These are phyloP conservation scores for Columba janthina DNA, from an alignment of 2,113 vertebrate genomes.

Conservation along the genomic window DNA sequence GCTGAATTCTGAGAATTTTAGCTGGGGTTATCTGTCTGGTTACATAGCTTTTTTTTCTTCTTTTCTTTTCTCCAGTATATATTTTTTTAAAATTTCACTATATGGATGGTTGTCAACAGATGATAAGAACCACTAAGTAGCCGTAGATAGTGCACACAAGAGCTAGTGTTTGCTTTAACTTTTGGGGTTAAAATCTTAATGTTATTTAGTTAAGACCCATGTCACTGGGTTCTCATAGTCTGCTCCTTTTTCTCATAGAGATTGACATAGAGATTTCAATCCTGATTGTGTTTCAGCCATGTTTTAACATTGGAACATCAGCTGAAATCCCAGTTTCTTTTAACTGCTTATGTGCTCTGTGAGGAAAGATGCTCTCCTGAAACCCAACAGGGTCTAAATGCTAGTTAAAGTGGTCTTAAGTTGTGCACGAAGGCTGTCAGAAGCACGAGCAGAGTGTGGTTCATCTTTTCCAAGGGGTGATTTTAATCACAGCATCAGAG, in stretches of 20 bases:
- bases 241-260: neutral
- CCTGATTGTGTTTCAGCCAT: neutral
- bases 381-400: neutral
- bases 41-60: accelerated
- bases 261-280: neutral
- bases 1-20: neutral
- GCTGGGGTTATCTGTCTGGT: neutral
- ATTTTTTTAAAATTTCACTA: neutral
- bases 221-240: neutral
- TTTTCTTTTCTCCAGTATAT: neutral
- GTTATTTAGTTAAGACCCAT: neutral
- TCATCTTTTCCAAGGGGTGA: neutral
- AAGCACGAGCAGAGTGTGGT: neutral
- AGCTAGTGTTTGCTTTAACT: neutral
- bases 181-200: neutral
- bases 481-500: neutral
- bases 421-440: neutral
- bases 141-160: neutral
- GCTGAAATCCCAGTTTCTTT: neutral
- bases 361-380: neutral
- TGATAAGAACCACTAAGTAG: neutral
- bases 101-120: neutral
- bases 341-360: neutral
- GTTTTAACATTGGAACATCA: neutral
- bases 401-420: neutral